Evolutionary conservation across 2,113 vertebrate species (phyloP).

Genomic region (Lophochroa leadbeateri): DNA sequence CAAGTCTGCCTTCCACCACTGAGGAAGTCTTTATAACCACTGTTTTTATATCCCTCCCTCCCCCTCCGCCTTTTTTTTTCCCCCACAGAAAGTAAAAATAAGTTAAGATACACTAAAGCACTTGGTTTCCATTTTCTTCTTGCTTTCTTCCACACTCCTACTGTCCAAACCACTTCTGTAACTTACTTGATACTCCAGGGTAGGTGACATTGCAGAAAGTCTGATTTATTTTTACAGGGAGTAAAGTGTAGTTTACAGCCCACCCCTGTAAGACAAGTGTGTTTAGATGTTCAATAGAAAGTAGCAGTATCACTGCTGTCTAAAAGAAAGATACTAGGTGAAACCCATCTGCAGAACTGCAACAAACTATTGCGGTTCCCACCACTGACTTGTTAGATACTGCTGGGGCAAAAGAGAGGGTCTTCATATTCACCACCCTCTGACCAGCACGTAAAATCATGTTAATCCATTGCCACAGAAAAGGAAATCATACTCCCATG

Average conservation of each 20-base stretch:
- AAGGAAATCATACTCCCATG: rapidly evolving
- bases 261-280: not conserved
- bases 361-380: not conserved
- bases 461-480: rapidly evolving
- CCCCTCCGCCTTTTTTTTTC: no score
- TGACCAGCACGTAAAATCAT: rapidly evolving
- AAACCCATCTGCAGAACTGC: not conserved
- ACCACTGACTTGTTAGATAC: not conserved
- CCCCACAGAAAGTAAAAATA: not conserved
- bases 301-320: no score
- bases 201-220: not conserved
- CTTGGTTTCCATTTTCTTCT: not conserved
- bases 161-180: not conserved
- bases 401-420: not conserved
- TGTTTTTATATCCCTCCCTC: not conserved
- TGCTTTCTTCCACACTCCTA: not conserved
- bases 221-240: not conserved
- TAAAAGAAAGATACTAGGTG: not conserved
- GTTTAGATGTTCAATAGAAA: not conserved
- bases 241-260: not conserved
- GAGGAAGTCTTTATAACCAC: not conserved
- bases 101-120: not conserved
- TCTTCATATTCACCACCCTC: not conserved
- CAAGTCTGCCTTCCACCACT: not conserved
- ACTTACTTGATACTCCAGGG: not conserved